Base-by-base conservation (phyloP, 2,113 vertebrate genomes). In the Polypterus bichir region DNA sequence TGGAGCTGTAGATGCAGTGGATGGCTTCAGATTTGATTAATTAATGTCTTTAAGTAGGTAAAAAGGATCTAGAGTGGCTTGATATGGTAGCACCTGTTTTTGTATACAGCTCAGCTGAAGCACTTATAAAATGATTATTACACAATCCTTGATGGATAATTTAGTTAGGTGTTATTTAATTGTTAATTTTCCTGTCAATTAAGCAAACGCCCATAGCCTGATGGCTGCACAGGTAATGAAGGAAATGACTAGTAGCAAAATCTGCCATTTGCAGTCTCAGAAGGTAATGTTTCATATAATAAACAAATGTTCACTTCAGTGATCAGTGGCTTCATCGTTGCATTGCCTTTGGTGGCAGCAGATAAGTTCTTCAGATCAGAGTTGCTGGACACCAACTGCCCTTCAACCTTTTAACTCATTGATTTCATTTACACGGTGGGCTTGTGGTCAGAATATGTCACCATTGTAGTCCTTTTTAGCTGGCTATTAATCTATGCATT, bases 131-230 rank as follows among this genome's bases (percentile, higher is more conserved):
- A 61, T 68, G 60, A 67, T 59, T 53, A 48, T 69, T 61, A 74
- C 69, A 74, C 64, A 71, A 62, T 71, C 69, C 68, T 68, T 65
- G 45, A 60, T 47, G 63, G 61, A 66, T 77, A 76, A 79, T 77
- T 69, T 65, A 77, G 73, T 76, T 72, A 60, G 49, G 9, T 9
- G 49, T 51, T 7, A 6, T 51, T 6, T 51, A 51, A 6, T 51
- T 71, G 69, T 74, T 78, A 72, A 79, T 79, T 65, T 67, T 75
- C 64, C 69, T 70, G 73, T 69, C 77, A 80, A 77, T 83, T 84
- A 77, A 64, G 54, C 62, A 52, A 65, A 68, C 78, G 78, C 76
- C 77, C 79, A 81, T 80, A 77, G 75, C 80, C 79, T 82, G 79
- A 78, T 69, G 56, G 80, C 79, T 76, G 62, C 64, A 70, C 65